phyloP scores from a whole-genome alignment of 2,797 vertebrate genomes.

The Gymnoscopelus braueri region DNA sequence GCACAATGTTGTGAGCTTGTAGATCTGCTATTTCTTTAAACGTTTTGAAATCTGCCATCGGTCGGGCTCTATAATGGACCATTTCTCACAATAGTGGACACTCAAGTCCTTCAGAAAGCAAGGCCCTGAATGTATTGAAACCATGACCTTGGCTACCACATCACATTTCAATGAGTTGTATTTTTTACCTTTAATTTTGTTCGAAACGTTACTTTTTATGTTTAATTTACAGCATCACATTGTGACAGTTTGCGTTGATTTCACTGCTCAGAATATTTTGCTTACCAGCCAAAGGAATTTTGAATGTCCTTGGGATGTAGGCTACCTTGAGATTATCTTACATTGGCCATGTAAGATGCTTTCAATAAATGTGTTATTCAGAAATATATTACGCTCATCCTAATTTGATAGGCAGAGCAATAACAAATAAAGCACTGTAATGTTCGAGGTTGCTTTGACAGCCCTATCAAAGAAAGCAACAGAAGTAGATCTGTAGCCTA shows the following conservation, averaged over 20 bases:
- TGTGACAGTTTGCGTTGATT: slow-evolving; percentile 26
- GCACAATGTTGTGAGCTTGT: no score
- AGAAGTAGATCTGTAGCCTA: not conserved
- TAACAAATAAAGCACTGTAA: no score
- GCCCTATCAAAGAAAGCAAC: not conserved
- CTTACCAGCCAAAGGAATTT: slow-evolving; percentile 9
- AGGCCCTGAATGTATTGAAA: slow-evolving; percentile 12
- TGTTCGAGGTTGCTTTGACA: not conserved
- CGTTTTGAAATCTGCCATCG: no score
- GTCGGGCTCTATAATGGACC: slow-evolving; percentile 6
- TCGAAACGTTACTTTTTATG: slow-evolving; percentile 27
- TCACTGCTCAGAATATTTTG: slow-evolving; percentile 38
- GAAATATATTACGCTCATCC: not conserved
- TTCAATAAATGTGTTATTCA: slow-evolving; percentile 19
- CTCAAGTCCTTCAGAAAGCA: slow-evolving; percentile 1
- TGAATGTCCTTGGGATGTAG: slow-evolving; percentile 33
- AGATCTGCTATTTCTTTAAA: no score
- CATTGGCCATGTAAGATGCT: slow-evolving; percentile 29
- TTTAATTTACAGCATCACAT: slow-evolving; percentile 20
- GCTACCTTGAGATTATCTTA: slow-evolving; percentile 11
- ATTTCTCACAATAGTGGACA: slow-evolving; percentile 25
- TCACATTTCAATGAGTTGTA: not conserved
- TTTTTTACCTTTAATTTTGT: slow-evolving; percentile 17
- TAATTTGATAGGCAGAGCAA: not conserved
- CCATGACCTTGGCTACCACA: no score